Evolutionary conservation across 2,113 vertebrate species (phyloP).

Genomic region (Cryptomyrus ogoouensis): DNA sequence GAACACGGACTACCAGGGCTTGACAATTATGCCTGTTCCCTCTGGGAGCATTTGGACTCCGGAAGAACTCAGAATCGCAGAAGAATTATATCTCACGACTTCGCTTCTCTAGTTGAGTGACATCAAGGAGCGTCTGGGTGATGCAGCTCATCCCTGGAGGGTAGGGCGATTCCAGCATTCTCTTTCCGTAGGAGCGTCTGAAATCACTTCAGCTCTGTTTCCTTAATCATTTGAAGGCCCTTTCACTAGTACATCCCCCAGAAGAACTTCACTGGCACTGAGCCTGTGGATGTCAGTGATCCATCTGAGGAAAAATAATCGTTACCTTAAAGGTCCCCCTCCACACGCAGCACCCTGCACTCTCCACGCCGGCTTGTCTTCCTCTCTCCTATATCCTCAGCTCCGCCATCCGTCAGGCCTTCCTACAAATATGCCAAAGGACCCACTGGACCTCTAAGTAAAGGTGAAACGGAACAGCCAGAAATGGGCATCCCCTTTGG

Average conservation of each 20-base stretch:
- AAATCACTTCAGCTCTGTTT: neutral
- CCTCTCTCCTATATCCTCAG: conserved; percentile 32
- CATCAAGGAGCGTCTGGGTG: neutral
- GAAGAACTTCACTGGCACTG: neutral
- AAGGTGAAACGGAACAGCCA: neutral
- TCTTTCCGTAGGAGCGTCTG: neutral
- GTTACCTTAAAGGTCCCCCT: conserved; percentile 15
- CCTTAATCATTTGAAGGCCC: neutral
- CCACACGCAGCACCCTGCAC: neutral
- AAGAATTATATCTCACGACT: neutral
- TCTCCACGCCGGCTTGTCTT: conserved; percentile 17
- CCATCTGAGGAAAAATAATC: neutral
- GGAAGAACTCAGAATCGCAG: neutral
- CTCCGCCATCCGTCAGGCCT: conserved; percentile 39
- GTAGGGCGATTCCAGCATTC: neutral
- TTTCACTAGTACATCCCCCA: neutral
- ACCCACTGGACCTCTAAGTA: neutral
- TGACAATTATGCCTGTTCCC: neutral
- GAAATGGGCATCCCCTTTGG: neutral
- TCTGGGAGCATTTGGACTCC: neutral
- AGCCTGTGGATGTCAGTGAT: neutral
- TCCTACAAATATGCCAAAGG: conserved; percentile 55
- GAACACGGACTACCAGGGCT: neutral
- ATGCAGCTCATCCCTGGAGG: neutral
- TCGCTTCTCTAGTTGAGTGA: neutral